A percentile compares a stretch with the other conserved stretches of the same genome.
Evolutionary conservation across 2,113 vertebrate genomes (phyloP).

Genomic region (Syngnathus floridae): DNA sequence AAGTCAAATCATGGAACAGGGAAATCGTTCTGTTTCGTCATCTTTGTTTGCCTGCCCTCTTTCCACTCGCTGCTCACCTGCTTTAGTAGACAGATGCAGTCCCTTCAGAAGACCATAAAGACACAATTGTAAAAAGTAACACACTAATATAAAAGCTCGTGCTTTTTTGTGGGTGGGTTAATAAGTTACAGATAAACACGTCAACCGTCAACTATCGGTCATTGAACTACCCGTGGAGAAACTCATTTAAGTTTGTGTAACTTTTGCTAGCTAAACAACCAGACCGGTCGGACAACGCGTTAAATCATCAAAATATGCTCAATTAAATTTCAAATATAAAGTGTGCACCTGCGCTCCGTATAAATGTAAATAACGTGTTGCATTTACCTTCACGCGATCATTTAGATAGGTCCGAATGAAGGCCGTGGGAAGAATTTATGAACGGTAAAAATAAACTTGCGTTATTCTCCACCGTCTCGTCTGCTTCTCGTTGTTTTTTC

Average conservation of each 20-base stretch:
- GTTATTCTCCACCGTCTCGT: constrained; percentile 23
- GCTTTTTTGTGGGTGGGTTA: constrained; percentile 23
- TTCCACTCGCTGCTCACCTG: constrained; percentile 5
- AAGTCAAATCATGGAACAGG: neutral
- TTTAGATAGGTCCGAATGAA: constrained; percentile 20
- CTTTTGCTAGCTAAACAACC: neutral
- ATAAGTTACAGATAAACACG: constrained; percentile 58
- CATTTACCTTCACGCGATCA: constrained; percentile 47
- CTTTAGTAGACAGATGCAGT: constrained; percentile 11
- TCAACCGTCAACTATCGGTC: constrained; percentile 46
- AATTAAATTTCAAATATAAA: neutral
- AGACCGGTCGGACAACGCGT: neutral
- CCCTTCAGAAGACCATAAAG: neutral
- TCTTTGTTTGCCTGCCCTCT: constrained; percentile 45
- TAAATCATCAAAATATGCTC: neutral
- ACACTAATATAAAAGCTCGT: neutral
- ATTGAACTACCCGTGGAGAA: constrained; percentile 36
- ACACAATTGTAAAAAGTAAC: neutral
- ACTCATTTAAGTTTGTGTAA: neutral
- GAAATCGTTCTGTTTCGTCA: constrained; percentile 24
- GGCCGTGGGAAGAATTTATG: constrained; percentile 32
- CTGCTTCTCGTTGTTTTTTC: constrained; percentile 28
- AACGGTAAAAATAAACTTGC: constrained; percentile 6
- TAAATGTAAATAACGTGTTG: neutral
- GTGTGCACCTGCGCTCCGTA: constrained; percentile 42